A percentile compares a stretch with the other conserved stretches of the same genome.
Evolutionary conservation across 2,797 vertebrate genomes (phyloP).

Genomic region (Gymnocypris eckloni): DNA sequence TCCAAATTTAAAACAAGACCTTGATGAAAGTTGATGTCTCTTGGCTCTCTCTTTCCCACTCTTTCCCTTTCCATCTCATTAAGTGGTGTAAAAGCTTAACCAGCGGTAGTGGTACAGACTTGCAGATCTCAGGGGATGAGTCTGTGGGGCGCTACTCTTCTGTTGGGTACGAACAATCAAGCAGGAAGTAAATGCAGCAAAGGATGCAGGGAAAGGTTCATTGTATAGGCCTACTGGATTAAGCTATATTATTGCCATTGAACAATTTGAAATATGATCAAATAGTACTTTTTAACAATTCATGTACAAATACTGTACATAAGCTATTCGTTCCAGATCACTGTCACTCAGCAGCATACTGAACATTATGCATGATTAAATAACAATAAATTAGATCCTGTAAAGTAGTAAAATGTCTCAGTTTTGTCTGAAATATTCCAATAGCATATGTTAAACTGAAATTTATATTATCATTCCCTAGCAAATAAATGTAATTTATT

Average conservation of each 20-base stretch:
- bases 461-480: neutral
- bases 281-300: neutral
- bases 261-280: neutral
- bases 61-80: conserved; percentile 10
- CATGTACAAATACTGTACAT: neutral
- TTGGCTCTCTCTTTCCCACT: conserved; percentile 4
- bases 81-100: conserved; percentile 38
- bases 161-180: conserved; percentile 29
- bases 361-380: neutral
- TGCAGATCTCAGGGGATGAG: conserved; percentile 26
- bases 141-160: conserved; percentile 24
- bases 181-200: neutral
- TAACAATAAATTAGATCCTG: neutral
- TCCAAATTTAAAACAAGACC: conserved; percentile 15
- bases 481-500: neutral
- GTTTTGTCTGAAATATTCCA: neutral
- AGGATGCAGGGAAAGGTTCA: neutral
- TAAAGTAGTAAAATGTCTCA: neutral
- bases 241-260: neutral
- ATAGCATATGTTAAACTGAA: neutral
- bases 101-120: conserved; percentile 49
- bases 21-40: conserved; percentile 27
- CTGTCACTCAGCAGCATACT: neutral
- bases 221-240: neutral
- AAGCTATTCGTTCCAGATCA: neutral